A percentile compares a stretch with the other conserved stretches of the same genome.
Conservation (phyloP, 92 coral and sea anemone genomes). For the Siderastrea siderea region DNA sequence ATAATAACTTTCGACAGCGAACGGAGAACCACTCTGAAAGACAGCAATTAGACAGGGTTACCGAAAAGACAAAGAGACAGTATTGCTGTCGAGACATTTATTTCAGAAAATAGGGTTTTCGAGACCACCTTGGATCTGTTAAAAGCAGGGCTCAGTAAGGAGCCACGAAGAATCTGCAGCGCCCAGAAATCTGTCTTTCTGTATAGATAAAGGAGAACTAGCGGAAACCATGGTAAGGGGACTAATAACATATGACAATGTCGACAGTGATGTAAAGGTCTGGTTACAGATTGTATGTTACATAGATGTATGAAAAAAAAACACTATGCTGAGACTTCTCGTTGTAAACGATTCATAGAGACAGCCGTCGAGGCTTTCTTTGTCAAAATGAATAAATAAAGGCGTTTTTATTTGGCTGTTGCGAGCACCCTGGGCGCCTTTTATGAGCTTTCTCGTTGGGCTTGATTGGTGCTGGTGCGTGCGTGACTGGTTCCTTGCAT, state of each 20-base stretch:
- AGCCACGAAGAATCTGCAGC: not conserved
- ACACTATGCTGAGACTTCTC: slow-evolving; percentile 9
- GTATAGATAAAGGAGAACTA: no score
- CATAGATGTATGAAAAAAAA: not conserved
- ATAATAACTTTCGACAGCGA: no score
- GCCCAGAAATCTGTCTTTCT: not conserved
- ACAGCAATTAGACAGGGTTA: not conserved
- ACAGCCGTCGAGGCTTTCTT: slow-evolving; percentile 26
- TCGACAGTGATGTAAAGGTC: not conserved
- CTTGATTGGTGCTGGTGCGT: no score
- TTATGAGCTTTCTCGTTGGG: not conserved
- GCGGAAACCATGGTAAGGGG: no score
- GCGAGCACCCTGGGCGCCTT: not conserved
- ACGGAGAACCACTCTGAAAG: not conserved
- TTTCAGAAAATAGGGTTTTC: not conserved
- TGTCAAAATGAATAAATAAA: slow-evolving; percentile 19
- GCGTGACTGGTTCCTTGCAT: not conserved
- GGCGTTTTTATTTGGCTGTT: slow-evolving; percentile 17
- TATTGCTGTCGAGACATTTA: not conserved
- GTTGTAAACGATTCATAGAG: slow-evolving; percentile 27
- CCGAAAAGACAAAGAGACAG: not conserved
- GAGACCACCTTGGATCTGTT: not conserved
- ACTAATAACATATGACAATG: no score
- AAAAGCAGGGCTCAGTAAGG: no score
- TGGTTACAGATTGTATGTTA: not conserved